Conservation (phyloP, 35 echinoderm and acorn worm species). For the Stichopus chloronotus region DNA sequence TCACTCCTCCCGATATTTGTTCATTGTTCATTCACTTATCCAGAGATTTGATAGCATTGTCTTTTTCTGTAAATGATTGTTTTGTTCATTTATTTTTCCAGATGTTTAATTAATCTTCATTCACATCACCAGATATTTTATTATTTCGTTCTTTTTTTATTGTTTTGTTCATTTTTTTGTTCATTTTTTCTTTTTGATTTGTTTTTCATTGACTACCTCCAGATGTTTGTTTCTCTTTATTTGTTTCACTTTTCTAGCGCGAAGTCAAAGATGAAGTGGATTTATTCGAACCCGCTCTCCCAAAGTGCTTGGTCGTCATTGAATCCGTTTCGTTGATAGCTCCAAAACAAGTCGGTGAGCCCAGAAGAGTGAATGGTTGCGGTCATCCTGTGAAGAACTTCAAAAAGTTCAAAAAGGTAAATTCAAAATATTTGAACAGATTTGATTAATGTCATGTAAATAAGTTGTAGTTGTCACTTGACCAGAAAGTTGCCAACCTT, state of each 20-base stretch:
- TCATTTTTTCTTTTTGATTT: not conserved
- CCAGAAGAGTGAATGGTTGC: not conserved
- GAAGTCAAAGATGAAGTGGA: not conserved
- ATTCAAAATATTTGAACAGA: too few species aligned
- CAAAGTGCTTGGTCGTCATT: slow-evolving; percentile 56
- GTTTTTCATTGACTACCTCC: not conserved
- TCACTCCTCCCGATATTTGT: too few species aligned
- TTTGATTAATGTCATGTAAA: too few species aligned
- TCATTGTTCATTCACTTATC: too few species aligned
- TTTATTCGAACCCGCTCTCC: slow-evolving; percentile 16
- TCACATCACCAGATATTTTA: too few species aligned
- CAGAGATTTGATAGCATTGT: too few species aligned
- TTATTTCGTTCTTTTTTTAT: not conserved
- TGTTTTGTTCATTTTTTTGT: not conserved
- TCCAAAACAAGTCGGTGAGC: not conserved
- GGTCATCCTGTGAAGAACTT: slow-evolving; percentile 75
- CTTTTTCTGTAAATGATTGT: too few species aligned
- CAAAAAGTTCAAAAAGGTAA: slow-evolving; percentile 90
- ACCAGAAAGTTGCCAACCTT: too few species aligned
- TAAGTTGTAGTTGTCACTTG: too few species aligned
- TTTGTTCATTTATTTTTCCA: too few species aligned
- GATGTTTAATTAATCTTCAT: too few species aligned
- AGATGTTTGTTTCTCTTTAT: not conserved
- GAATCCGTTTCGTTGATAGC: slow-evolving; percentile 54
- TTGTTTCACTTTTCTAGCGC: not conserved